Evolutionary conservation across 2,888 invertebrate genomes (phyloP).

Genomic region (Oligia fasciuncula): DNA sequence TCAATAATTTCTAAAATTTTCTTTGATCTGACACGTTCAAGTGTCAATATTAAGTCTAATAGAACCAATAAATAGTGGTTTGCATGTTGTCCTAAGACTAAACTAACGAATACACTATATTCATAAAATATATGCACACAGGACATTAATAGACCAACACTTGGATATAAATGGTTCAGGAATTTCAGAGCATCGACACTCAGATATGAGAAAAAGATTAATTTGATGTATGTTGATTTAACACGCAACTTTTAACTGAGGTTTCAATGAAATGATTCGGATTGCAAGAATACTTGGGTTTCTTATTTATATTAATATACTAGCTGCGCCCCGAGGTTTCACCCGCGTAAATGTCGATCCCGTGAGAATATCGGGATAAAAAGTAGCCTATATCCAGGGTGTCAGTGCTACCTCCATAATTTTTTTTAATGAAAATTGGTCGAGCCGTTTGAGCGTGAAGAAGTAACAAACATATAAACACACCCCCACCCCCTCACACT

Average conservation of each 20-base stretch:
- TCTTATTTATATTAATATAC: not conserved
- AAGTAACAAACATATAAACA: too few relatives aligned
- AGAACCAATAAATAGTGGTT: not conserved
- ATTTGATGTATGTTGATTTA: conserved; percentile 62
- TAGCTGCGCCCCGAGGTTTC: too few relatives aligned
- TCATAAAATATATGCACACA: conserved; percentile 44
- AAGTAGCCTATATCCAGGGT: too few relatives aligned
- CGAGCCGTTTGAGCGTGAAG: too few relatives aligned
- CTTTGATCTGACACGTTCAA: conserved; percentile 30
- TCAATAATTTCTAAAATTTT: not conserved
- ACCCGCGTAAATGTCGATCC: too few relatives aligned
- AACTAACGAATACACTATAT: conserved; percentile 32
- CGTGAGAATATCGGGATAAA: too few relatives aligned
- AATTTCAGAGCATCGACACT: conserved; percentile 64
- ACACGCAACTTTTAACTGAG: conserved; percentile 59
- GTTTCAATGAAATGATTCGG: conserved; percentile 43
- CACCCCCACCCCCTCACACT: too few relatives aligned
- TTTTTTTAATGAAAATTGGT: too few relatives aligned
- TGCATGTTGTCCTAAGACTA: not conserved
- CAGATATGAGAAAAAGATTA: conserved; percentile 66
- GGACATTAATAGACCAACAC: conserved; percentile 55
- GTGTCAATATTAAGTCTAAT: conserved; percentile 2
- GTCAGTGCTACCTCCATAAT: too few relatives aligned
- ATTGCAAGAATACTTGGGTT: conserved; percentile 28
- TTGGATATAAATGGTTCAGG: conserved; percentile 66